Percentiles rank a stretch among this genome's conserved stretches.
phyloP scores from a whole-genome alignment of 1,140 invertebrate genomes.

The Leucophenga varia region DNA sequence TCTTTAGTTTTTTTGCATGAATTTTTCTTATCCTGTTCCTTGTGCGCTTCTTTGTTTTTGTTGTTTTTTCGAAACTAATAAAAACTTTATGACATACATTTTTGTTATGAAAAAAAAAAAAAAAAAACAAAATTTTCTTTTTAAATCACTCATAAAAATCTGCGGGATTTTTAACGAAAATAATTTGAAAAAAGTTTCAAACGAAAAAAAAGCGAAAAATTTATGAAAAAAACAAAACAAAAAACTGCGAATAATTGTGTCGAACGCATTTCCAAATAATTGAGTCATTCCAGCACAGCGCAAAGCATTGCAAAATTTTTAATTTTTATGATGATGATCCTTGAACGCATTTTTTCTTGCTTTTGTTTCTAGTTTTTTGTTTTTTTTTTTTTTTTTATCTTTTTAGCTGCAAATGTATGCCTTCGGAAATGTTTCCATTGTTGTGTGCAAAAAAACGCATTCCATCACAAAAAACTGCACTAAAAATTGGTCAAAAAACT shows the following conservation, averaged over 20 bases:
- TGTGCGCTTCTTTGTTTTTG: too few relatives aligned
- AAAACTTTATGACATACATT: too few relatives aligned
- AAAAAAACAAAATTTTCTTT: too few relatives aligned
- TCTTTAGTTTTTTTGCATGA: constrained; percentile 35
- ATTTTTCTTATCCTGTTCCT: constrained; percentile 11
- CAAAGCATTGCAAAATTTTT: too few relatives aligned
- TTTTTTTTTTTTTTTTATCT: not conserved
- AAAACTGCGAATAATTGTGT: not conserved
- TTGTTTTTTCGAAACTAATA: too few relatives aligned
- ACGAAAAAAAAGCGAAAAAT: too few relatives aligned
- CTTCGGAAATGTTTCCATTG: constrained; percentile 21
- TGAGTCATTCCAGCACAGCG: too few relatives aligned
- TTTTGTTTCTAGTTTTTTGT: constrained; percentile 22
- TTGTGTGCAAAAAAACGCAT: constrained; percentile 6
- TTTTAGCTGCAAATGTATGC: constrained; percentile 4
- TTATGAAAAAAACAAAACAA: too few relatives aligned
- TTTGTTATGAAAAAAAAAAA: too few relatives aligned
- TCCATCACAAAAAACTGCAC: constrained; percentile 12
- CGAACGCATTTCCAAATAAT: constrained; percentile 35
- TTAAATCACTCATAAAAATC: too few relatives aligned
- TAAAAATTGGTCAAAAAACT: constrained; percentile 47
- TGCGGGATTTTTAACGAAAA: too few relatives aligned
- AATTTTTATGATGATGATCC: constrained; percentile 34
- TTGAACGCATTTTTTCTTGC: constrained; percentile 8
- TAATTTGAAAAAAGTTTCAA: too few relatives aligned